Percentiles rank a stretch among this genome's conserved stretches.
These are phyloP conservation scores for Apodemus agrarius DNA, from an alignment of 2,797 vertebrate genomes.

Conservation along the genomic window DNA sequence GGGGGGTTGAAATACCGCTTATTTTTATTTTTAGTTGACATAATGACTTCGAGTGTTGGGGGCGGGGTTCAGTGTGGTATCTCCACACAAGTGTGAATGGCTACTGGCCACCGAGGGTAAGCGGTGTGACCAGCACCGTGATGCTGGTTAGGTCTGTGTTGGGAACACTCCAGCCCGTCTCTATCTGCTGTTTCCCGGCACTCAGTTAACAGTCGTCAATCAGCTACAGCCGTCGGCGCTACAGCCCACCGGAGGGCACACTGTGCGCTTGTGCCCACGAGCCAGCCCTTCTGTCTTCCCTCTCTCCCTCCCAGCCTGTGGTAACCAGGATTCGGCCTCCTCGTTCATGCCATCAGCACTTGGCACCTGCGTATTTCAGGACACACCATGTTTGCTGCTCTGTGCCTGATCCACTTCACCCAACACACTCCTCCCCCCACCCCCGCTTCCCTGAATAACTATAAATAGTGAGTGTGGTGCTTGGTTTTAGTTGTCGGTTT, in stretches of 20 bases:
- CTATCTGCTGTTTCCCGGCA: not conserved
- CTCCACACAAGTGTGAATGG: not conserved
- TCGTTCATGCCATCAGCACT: not conserved
- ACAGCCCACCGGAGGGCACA: rapidly evolving
- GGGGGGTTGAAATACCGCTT: not conserved
- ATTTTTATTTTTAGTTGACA: not conserved
- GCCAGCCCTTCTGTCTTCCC: too few species aligned
- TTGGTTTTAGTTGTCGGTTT: not conserved
- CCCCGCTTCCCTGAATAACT: not conserved
- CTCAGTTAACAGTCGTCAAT: too few species aligned
- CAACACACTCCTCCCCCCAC: too few species aligned
- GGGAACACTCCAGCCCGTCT: not conserved
- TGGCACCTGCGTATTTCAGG: not conserved
- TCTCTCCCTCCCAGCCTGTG: not conserved
- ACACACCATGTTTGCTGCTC: too few species aligned
- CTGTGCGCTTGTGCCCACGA: not conserved
- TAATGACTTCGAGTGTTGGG: not conserved
- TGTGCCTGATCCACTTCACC: not conserved
- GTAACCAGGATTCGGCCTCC: not conserved
- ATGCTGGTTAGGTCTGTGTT: not conserved
- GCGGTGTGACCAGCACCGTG: too few species aligned
- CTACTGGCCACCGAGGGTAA: not conserved
- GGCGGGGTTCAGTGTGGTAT: not conserved
- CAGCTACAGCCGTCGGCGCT: not conserved
- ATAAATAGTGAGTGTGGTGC: not conserved